Conservation (phyloP, 2,797 vertebrate species). For the Argentina silus region DNA sequence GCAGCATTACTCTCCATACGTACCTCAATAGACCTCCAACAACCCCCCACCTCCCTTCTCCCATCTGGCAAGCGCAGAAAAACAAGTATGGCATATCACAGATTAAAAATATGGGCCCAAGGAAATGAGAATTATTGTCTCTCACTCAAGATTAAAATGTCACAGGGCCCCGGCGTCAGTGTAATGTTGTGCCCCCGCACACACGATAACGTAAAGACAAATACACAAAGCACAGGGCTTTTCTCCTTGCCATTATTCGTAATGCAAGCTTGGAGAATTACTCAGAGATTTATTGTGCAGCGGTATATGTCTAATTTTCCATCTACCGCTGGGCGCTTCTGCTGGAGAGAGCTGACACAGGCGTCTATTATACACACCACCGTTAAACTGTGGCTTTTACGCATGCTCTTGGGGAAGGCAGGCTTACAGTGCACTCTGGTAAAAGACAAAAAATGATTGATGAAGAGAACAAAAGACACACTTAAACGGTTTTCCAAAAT, state of each 20-base stretch:
- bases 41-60: constrained; percentile 52
- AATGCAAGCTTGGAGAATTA: constrained; percentile 81
- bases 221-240: constrained; percentile 73
- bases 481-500: constrained; percentile 64
- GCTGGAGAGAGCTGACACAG: constrained; percentile 75
- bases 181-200: constrained; percentile 36
- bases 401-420: constrained; percentile 66
- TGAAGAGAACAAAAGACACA: constrained; percentile 66
- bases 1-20: constrained; percentile 84
- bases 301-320: constrained; percentile 83
- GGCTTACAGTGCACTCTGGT: constrained; percentile 64
- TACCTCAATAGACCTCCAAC: constrained; percentile 75
- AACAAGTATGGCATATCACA: constrained; percentile 71
- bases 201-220: constrained; percentile 58
- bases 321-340: constrained; percentile 73
- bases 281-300: constrained; percentile 82
- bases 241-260: constrained; percentile 71
- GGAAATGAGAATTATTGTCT: constrained; percentile 76
- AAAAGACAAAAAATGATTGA: constrained; percentile 64
- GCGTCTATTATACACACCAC: constrained; percentile 74
- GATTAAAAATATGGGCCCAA: constrained; percentile 53
- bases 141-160: constrained; percentile 67
- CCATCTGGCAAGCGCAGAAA: constrained; percentile 76
- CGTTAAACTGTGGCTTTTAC: constrained; percentile 75
- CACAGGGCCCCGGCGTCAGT: constrained; percentile 64